Evolutionary conservation across 2,113 vertebrate species (phyloP), one percentile per base, ranked within the genome.

Genomic region (Conger conger): DNA sequence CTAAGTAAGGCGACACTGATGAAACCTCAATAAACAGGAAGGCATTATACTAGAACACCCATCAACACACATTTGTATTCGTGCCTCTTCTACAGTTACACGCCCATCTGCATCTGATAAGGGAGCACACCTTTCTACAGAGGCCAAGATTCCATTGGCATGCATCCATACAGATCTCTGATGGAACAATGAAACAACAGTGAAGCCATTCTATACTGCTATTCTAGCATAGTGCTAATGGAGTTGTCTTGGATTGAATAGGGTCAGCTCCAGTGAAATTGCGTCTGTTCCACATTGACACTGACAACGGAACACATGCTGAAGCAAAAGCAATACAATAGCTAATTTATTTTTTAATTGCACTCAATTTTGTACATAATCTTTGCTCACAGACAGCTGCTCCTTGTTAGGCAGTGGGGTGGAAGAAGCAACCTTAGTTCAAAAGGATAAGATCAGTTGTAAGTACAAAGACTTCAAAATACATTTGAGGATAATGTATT

Each of bases 91-190:
- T 73, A 73, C 68, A 11, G 27, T 73, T 73, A 73, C 68, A 73
- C 23, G 68, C 9, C 9, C n/a, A 33, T 33, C 68, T 73, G n/a
- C n/a, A 73, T 33, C 68, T 73, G 68, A 73, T 73, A 73, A 33
- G 68, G 27, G 27, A 33, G 33, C n/a, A 2, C 68, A 27, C 68
- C 68, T 73, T 73, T 73, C 68, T 73, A 15, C 68, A 4, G 9
- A 73, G 11, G 68, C 68, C 68, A 73, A 73, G 68, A 73, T 73
- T 73, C n/a, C 68, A 73, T 73, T 73, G 68, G 68, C 68, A 73
- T 33, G 68, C 6, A 13, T 30, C 68, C 68, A 73, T 73, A 3
- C 57, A n/a, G 1, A 73, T 27, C 68, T 33, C 68, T 73, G 68
- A 73, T 73, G 68, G n/a, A 73, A 73, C 68, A 73, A 73, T 73